A percentile compares a stretch with the other conserved stretches of the same genome.
phyloP scores from a whole-genome alignment of 1,140 invertebrate genomes.

The Mya arenaria region DNA sequence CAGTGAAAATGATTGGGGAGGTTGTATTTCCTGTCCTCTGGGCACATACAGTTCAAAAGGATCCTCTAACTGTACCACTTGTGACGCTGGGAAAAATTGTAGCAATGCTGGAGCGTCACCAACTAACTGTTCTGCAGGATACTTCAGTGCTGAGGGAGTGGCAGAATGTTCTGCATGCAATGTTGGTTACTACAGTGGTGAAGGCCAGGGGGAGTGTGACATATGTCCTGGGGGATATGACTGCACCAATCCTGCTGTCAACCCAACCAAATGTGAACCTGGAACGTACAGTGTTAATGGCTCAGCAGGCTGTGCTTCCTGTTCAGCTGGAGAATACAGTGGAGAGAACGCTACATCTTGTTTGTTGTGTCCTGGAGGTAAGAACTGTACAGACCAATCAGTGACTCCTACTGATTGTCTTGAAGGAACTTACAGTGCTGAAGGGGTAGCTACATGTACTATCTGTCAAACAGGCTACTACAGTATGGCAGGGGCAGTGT shows the following conservation, averaged over 20 bases:
- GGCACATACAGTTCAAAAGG: slow-evolving; percentile 54
- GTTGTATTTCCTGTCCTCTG: slow-evolving; percentile 33
- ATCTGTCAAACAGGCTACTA: background rate
- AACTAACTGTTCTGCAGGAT: slow-evolving; percentile 51
- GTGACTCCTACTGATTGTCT: slow-evolving; percentile 19
- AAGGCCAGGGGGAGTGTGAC: slow-evolving; percentile 41
- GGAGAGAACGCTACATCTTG: background rate
- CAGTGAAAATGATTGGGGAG: background rate
- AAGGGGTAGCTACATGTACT: slow-evolving; percentile 53
- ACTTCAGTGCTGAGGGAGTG: slow-evolving; percentile 45
- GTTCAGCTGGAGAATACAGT: background rate
- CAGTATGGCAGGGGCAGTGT: slow-evolving; percentile 18
- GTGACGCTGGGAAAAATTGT: slow-evolving; percentile 15
- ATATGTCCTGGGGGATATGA: slow-evolving; percentile 65
- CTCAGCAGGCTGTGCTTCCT: background rate
- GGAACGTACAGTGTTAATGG: background rate
- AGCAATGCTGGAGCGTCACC: background rate
- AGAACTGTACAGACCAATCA: slow-evolving; percentile 28
- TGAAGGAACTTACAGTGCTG: slow-evolving; percentile 49
- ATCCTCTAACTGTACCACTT: background rate
- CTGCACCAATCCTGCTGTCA: slow-evolving; percentile 51
- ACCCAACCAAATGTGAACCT: background rate
- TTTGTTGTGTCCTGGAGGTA: background rate
- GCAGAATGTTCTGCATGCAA: slow-evolving; percentile 41
- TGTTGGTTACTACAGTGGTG: slow-evolving; percentile 48